Evolutionary conservation across 2,888 invertebrate genomes (phyloP), one percentile per base, ranked within the genome.

Genomic region (Merodon equestris): DNA sequence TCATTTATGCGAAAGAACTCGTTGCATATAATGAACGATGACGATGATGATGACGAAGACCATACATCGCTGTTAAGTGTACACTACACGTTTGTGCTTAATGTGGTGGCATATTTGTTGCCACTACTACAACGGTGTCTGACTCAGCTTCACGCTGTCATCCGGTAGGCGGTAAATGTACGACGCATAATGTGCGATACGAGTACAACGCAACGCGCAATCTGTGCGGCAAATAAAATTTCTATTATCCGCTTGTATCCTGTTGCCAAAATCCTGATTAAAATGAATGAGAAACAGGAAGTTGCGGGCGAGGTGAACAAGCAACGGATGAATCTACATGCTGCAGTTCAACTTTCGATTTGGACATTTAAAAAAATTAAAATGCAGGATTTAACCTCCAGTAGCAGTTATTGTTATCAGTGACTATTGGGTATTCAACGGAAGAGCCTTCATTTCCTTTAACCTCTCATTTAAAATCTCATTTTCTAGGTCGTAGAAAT

Each of bases 181-280:
- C 27, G 7, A 27, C 44, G 71, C 76, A 66, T 76, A 64, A 71
- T 58, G 27, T 27, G 27, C 27, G 7, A 27, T 7, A n/a, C n/a
- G n/a, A n/a, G n/a, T n/a, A 27, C 7, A 27, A 27, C 27, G 7
- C 3, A 27, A 7, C 27, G 27, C 2, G 58, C 67, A 77, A 73
- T 63, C 63, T 73, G 7, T 27, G 68, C 63, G 53, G 63, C 72
- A 63, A 72, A 77, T 77, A 72, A 53, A 63, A 68, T 79, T 42
- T 68, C 61, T 67, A 51, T 72, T 57, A 67, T 67, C 67, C 77
- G 19, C 58, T 54, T 44, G 53, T 51, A 54, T 68, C 53, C 68
- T 73, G 67, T 72, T 68, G 47, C 67, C 63, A 58, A 54, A 56
- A 68, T 63, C 68, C 68, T 68, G 67, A 73, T 63, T 73, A 45